phyloP scores from a whole-genome alignment of 2,113 vertebrate species.

The Brachyhypopomus occidentalis region DNA sequence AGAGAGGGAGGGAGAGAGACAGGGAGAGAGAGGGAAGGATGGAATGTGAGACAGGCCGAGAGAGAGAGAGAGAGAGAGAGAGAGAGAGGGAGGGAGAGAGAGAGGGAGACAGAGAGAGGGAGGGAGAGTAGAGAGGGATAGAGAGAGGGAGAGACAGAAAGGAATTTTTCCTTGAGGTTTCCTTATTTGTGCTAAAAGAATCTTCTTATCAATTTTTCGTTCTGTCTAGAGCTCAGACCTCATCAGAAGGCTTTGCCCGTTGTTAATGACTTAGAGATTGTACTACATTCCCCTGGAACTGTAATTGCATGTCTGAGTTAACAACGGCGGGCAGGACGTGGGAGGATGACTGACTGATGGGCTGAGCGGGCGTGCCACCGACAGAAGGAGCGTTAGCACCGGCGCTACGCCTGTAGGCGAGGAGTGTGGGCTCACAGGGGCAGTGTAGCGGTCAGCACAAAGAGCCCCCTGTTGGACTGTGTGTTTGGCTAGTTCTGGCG shows the following conservation, averaged over 20 bases:
- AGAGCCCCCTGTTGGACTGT: conserved; percentile 60
- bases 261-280: too few relatives aligned
- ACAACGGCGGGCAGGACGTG: neutral
- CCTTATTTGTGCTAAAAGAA: too few relatives aligned
- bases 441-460: conserved; percentile 59
- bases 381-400: conserved; percentile 32
- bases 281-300: too few relatives aligned
- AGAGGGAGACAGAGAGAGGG: conserved; percentile 13
- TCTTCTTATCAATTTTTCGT: too few relatives aligned
- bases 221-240: neutral
- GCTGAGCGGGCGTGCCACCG: conserved; percentile 9
- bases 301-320: too few relatives aligned
- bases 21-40: conserved; percentile 27
- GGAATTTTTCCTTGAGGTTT: too few relatives aligned
- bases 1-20: conserved; percentile 7
- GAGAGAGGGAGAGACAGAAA: neutral
- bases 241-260: too few relatives aligned
- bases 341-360: neutral
- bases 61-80: conserved; percentile 6
- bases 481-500: conserved; percentile 51
- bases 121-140: neutral
- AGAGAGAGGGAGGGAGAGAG: neutral
- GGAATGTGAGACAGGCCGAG: neutral
- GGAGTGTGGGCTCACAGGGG: conserved; percentile 15
- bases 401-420: neutral